A percentile compares a stretch with the other conserved stretches of the same genome.
These are phyloP conservation scores for Apodemia duryi DNA, from an alignment of 2,888 invertebrate genomes.

Conservation along the genomic window DNA sequence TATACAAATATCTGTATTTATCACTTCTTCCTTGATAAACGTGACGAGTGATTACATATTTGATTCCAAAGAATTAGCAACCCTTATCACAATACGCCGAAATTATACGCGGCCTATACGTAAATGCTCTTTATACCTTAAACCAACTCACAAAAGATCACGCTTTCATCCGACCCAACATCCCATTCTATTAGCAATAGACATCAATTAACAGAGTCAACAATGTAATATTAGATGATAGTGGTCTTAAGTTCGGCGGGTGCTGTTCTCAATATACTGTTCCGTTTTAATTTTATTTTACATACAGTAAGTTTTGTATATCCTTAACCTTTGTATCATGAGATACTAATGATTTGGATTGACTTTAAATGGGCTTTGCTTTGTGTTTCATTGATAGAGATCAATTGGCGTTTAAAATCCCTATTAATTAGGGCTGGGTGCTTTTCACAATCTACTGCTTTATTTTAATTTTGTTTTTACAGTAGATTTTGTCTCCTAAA, in stretches of 20 bases:
- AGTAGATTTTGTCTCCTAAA: too few relatives aligned
- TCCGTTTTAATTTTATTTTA: neutral
- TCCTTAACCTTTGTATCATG: neutral
- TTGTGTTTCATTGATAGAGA: too few relatives aligned
- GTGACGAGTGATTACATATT: neutral
- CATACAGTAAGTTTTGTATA: neutral
- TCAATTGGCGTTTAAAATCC: too few relatives aligned
- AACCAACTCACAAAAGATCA: constrained; percentile 13
- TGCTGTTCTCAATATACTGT: neutral
- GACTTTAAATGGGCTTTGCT: too few relatives aligned
- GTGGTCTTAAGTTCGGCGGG: neutral
- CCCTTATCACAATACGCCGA: neutral
- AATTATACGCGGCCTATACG: neutral
- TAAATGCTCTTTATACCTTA: constrained; percentile 3
- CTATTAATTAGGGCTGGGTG: too few relatives aligned
- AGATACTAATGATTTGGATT: neutral
- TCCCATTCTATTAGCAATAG: constrained; percentile 3
- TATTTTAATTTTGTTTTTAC: too few relatives aligned
- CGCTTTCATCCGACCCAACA: constrained; percentile 5
- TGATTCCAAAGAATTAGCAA: neutral
- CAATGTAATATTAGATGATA: constrained; percentile 8
- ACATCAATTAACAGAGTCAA: constrained; percentile 8
- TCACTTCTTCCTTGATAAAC: neutral
- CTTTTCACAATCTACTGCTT: too few relatives aligned
- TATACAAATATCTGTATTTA: too few relatives aligned